Percentiles rank a stretch among this genome's conserved stretches.
These are phyloP conservation scores for Matsumyia berberina DNA, from an alignment of 2,888 invertebrate species.

Conservation along the genomic window DNA sequence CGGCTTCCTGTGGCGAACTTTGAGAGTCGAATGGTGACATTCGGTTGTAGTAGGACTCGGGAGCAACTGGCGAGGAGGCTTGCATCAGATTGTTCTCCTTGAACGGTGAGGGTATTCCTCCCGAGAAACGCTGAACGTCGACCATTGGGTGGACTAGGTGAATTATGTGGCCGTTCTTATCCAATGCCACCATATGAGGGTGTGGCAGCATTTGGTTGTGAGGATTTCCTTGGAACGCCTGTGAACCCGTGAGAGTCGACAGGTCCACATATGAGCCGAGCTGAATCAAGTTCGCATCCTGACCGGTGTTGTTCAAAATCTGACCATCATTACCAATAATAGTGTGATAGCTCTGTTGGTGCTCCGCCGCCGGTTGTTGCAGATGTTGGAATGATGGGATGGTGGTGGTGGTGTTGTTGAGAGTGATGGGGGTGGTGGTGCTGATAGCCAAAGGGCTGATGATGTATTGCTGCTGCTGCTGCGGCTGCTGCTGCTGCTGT, in stretches of 20 bases:
- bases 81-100: conserved; percentile 73
- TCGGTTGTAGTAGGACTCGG: conserved; percentile 80
- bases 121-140: conserved; percentile 77
- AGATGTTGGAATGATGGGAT: conserved; percentile 84
- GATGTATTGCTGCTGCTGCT: conserved; percentile 83
- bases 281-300: conserved; percentile 34
- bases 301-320: conserved; percentile 4
- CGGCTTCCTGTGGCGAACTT: conserved; percentile 82
- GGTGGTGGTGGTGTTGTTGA: conserved; percentile 82
- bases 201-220: conserved; percentile 80
- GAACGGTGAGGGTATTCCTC: conserved; percentile 75
- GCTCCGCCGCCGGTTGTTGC: conserved; percentile 86
- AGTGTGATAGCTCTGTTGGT: conserved; percentile 89
- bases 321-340: conserved; percentile 90
- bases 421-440: conserved; percentile 81
- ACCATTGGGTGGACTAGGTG: conserved; percentile 85
- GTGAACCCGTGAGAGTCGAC: neutral
- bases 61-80: conserved; percentile 77
- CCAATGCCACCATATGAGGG: conserved; percentile 83
- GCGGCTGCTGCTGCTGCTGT: conserved; percentile 78
- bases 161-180: conserved; percentile 80
- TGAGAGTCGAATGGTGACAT: conserved; percentile 79
- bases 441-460: conserved; percentile 84
- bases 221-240: conserved; percentile 4
- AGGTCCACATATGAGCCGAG: conserved; percentile 50